phyloP scores from a whole-genome alignment of 2,888 invertebrate genomes.

The Drymonia ruficornis region DNA sequence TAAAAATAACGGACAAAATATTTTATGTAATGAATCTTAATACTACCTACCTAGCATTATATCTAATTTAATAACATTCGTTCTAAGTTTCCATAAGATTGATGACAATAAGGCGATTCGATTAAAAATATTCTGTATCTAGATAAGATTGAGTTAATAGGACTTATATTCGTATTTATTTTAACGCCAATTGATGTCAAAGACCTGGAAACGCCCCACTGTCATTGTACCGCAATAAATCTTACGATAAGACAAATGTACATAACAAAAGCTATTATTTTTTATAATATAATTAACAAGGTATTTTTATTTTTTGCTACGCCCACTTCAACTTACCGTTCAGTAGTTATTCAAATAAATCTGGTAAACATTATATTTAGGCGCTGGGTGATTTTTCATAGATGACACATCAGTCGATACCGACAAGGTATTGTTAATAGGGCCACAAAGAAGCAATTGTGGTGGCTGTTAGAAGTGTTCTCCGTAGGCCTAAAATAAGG shows the following conservation, averaged over 20 bases:
- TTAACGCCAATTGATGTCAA: constrained; percentile 28
- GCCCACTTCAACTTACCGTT: constrained; percentile 1
- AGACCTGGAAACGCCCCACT: constrained; percentile 20
- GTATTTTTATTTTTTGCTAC: not conserved
- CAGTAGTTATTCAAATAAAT: constrained; percentile 1
- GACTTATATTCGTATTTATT: constrained; percentile 19
- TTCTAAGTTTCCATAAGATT: no score
- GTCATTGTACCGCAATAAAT: not conserved
- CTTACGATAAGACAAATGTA: not conserved
- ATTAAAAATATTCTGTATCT: constrained; percentile 17
- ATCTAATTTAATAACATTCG: no score
- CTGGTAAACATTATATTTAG: not conserved
- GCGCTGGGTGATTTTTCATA: no score
- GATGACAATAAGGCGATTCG: not conserved
- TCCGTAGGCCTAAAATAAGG: no score
- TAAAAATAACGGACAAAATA: no score
- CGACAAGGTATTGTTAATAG: no score
- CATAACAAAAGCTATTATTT: constrained; percentile 1
- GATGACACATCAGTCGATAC: no score
- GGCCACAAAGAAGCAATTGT: no score
- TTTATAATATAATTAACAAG: constrained; percentile 1
- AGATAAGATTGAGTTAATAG: constrained; percentile 27
- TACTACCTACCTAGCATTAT: no score
- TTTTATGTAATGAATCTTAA: no score
- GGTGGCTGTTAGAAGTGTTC: no score